phyloP scores from a whole-genome alignment of 2,113 vertebrate species.

The Nibea coibor region DNA sequence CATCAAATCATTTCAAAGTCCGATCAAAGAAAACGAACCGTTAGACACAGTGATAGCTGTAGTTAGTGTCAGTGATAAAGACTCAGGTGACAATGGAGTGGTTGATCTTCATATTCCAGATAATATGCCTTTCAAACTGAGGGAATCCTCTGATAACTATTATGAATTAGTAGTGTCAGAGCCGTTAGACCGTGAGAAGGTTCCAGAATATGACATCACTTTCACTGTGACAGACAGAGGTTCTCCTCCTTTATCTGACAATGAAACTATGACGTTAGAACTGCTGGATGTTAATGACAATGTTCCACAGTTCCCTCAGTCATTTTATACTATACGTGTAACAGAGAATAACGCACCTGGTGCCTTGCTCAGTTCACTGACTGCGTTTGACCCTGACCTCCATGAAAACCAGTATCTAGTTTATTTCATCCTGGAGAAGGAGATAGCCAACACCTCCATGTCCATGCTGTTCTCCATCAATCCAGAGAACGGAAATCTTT shows the following conservation, averaged over 20 bases:
- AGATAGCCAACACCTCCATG: slow-evolving; percentile 73
- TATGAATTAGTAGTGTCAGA: slow-evolving; percentile 77
- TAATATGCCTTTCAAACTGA: slow-evolving; percentile 75
- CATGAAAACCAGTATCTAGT: slow-evolving; percentile 78
- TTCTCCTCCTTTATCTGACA: slow-evolving; percentile 78
- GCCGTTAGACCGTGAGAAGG: slow-evolving; percentile 78
- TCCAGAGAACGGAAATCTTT: slow-evolving; percentile 78
- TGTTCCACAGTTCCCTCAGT: slow-evolving; percentile 75
- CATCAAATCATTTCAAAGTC: slow-evolving; percentile 83
- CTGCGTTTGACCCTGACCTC: slow-evolving; percentile 76
- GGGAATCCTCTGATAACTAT: slow-evolving; percentile 80
- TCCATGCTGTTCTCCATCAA: slow-evolving; percentile 78
- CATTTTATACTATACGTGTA: slow-evolving; percentile 75
- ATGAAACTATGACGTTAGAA: slow-evolving; percentile 80
- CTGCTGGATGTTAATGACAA: slow-evolving; percentile 83
- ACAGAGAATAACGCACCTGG: slow-evolving; percentile 84
- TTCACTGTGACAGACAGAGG: slow-evolving; percentile 79
- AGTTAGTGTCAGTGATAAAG: slow-evolving; percentile 80
- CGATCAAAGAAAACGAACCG: slow-evolving; percentile 70
- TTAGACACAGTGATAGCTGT: slow-evolving; percentile 80
- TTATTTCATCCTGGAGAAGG: slow-evolving; percentile 74
- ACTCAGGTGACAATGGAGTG: slow-evolving; percentile 78
- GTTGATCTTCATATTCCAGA: slow-evolving; percentile 74
- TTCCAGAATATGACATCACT: slow-evolving; percentile 79
- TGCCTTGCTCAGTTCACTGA: slow-evolving; percentile 68